A percentile compares a stretch with the other conserved stretches of the same genome.
Conservation (phyloP, 2,888 invertebrate genomes). For the Dorcus parallelipipedus region DNA sequence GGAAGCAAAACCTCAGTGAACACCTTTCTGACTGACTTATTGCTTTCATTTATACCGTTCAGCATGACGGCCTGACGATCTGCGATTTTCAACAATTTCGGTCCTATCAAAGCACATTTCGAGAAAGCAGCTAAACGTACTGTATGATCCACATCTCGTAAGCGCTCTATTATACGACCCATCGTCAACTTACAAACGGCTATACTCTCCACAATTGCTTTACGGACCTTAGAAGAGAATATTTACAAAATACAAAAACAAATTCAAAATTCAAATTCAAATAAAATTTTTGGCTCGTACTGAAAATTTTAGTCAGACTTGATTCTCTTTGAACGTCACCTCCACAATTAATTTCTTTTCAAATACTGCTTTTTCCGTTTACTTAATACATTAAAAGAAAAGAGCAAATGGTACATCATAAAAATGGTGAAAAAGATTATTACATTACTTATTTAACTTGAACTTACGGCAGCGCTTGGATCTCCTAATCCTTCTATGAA, state of each 20-base stretch:
- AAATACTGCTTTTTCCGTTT: too few relatives aligned
- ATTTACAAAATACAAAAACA: too few relatives aligned
- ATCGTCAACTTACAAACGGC: constrained; percentile 70
- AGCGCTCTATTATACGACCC: constrained; percentile 65
- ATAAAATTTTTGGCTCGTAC: too few relatives aligned
- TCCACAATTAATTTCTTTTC: too few relatives aligned
- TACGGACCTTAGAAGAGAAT: constrained; percentile 38
- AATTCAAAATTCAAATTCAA: too few relatives aligned
- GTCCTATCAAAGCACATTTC: constrained; percentile 24
- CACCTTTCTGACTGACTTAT: constrained; percentile 47
- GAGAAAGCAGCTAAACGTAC: constrained; percentile 63
- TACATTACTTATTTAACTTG: not conserved
- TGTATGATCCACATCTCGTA: constrained; percentile 73
- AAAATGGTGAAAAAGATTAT: too few relatives aligned
- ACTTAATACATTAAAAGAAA: too few relatives aligned
- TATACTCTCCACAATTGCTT: constrained; percentile 69
- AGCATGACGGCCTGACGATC: constrained; percentile 54
- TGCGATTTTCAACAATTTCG: constrained; percentile 55
- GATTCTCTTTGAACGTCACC: too few relatives aligned
- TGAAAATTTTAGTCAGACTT: too few relatives aligned
- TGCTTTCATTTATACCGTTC: constrained; percentile 54
- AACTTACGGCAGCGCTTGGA: constrained; percentile 55
- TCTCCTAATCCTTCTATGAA: constrained; percentile 72
- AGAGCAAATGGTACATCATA: too few relatives aligned
- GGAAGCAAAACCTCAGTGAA: constrained; percentile 58